Evolutionary conservation across 1,140 invertebrate genomes (phyloP).

Genomic region (Drosophila rufa): DNA sequence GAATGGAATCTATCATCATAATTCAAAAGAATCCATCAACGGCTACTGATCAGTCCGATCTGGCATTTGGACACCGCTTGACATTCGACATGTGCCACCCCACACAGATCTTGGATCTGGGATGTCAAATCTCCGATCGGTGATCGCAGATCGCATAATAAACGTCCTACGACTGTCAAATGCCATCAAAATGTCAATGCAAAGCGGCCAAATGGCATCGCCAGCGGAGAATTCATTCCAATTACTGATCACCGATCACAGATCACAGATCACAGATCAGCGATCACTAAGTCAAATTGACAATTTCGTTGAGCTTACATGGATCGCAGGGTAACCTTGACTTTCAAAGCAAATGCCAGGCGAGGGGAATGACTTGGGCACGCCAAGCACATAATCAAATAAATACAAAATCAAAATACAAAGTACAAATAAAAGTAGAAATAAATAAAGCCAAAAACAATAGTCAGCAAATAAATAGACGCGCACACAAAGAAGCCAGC

Average conservation of each 20-base stretch:
- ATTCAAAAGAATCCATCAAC: conserved; percentile 9
- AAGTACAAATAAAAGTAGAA: conserved; percentile 6
- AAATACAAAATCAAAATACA: background rate
- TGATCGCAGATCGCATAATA: conserved; percentile 61
- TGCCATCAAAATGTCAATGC: conserved; percentile 68
- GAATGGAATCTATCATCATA: conserved; percentile 30
- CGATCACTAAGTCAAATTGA: conserved; percentile 44
- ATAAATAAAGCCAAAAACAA: conserved; percentile 52
- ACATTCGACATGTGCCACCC: conserved; percentile 19
- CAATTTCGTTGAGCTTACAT: conserved; percentile 35
- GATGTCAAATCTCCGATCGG: conserved; percentile 20
- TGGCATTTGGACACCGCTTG: conserved; percentile 17
- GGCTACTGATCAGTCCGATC: background rate
- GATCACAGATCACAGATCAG: conserved; percentile 28
- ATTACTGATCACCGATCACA: conserved; percentile 36
- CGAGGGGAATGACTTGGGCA: conserved; percentile 51
- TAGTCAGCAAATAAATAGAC: conserved; percentile 41
- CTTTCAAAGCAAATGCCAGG: conserved; percentile 55
- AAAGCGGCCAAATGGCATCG: conserved; percentile 45
- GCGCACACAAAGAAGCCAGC: conserved; percentile 21
- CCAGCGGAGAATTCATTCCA: conserved; percentile 19
- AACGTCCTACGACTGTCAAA: conserved; percentile 72
- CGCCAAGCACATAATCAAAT: conserved; percentile 26
- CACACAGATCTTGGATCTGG: conserved; percentile 19
- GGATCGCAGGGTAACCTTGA: conserved; percentile 52